Percentiles rank a stretch among this genome's conserved stretches.
Evolutionary conservation across 1,140 invertebrate genomes (phyloP).

Genomic region (Spodoptera litura): DNA sequence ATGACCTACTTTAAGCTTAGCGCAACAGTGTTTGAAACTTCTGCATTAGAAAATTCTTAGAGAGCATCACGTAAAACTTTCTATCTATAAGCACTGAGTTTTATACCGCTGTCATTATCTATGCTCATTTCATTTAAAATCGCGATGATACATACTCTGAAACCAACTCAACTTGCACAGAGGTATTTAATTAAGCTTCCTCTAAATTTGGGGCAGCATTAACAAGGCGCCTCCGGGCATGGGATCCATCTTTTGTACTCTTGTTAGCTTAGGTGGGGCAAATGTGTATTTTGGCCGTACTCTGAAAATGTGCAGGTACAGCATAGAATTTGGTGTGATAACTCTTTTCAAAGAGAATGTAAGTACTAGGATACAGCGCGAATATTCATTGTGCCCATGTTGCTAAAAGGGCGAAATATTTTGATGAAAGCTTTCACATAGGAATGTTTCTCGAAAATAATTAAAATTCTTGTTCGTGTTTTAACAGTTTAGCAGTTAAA

Average conservation of each 20-base stretch:
- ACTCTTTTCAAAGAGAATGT: conserved; percentile 21
- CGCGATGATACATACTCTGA: conserved; percentile 21
- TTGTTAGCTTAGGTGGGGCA: conserved; percentile 44
- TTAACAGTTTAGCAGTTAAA: not conserved
- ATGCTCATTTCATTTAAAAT: conserved; percentile 26
- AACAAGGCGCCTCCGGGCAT: conserved; percentile 28
- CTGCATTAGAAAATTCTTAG: conserved; percentile 28
- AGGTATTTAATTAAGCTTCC: conserved; percentile 46
- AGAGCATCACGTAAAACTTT: not conserved
- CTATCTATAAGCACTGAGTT: not conserved
- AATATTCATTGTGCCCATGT: not conserved
- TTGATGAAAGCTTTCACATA: conserved; percentile 18
- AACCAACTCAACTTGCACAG: conserved; percentile 29
- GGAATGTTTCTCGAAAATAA: not conserved
- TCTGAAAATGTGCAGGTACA: conserved; percentile 21
- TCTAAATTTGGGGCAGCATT: conserved; percentile 37
- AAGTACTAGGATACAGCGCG: not conserved
- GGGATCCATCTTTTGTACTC: conserved; percentile 39
- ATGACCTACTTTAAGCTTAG: conserved; percentile 36
- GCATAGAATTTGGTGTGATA: conserved; percentile 18
- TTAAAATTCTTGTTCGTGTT: not conserved
- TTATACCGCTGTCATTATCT: not conserved
- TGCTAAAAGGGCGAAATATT: conserved; percentile 15
- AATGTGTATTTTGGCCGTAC: conserved; percentile 40
- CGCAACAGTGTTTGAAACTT: conserved; percentile 27